Evolutionary conservation across 2,888 invertebrate species (phyloP).

Genomic region (Ennomos fuscantarius): DNA sequence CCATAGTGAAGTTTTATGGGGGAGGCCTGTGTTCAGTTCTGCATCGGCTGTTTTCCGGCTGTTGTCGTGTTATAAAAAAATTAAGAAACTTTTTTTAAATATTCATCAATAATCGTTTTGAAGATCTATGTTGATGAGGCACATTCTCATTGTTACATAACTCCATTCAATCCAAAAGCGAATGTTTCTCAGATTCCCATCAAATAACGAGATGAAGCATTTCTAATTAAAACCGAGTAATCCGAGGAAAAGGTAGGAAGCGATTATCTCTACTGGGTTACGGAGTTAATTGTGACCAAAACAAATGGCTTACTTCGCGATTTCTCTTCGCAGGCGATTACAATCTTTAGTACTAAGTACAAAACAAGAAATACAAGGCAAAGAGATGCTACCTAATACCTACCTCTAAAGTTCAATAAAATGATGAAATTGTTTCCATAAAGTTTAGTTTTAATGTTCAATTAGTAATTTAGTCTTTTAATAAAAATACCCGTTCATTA

Average conservation of each 20-base stretch:
- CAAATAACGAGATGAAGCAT: conserved; percentile 24
- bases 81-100: no score
- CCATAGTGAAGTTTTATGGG: no score
- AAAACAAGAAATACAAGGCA: not conserved
- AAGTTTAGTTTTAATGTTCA: no score
- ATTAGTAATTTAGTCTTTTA: no score
- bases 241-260: conserved; percentile 40
- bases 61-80: no score
- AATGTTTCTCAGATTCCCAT: conserved; percentile 25
- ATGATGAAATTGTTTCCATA: no score
- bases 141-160: conserved; percentile 12
- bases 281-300: conserved; percentile 56
- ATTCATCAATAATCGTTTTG: not conserved
- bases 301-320: conserved; percentile 51
- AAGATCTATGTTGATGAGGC: not conserved
- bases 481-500: no score
- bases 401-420: no score
- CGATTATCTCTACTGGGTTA: conserved; percentile 52
- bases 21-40: no score
- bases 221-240: conserved; percentile 35
- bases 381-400: not conserved
- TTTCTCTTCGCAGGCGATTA: conserved; percentile 33
- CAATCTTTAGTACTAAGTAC: not conserved
- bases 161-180: conserved; percentile 13
- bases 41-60: no score